A percentile compares a stretch with the other conserved stretches of the same genome.
Evolutionary conservation across 2,888 invertebrate genomes (phyloP).

Genomic region (Penaeus monodon): DNA sequence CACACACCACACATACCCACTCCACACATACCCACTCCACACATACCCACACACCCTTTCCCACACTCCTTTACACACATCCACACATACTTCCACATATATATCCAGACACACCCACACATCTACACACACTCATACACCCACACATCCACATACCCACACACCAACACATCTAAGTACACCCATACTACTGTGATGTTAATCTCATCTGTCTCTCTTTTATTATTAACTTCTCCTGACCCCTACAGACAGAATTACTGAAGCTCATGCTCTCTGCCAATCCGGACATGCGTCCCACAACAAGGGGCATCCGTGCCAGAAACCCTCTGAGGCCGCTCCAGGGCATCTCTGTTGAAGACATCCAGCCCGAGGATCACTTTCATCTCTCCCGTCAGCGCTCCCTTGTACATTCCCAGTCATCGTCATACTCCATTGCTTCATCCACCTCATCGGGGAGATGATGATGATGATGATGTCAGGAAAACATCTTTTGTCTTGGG

Average conservation of each 20-base stretch:
- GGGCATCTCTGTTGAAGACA: slow-evolving; percentile 31
- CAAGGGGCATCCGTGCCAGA: slow-evolving; percentile 55
- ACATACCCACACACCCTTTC: no score
- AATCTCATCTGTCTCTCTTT: not conserved
- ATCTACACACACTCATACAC: no score
- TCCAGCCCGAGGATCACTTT: slow-evolving; percentile 49
- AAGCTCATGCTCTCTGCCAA: slow-evolving; percentile 79
- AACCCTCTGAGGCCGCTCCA: slow-evolving; percentile 49
- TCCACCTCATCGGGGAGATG: slow-evolving; percentile 14
- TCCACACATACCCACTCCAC: no score
- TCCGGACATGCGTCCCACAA: slow-evolving; percentile 79
- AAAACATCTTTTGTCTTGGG: no score
- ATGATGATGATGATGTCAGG: no score
- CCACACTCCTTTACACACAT: no score
- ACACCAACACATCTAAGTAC: no score
- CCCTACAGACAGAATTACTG: slow-evolving; percentile 42
- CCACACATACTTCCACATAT: not conserved
- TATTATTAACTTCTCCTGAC: no score
- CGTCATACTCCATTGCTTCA: slow-evolving; percentile 3
- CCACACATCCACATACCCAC: no score
- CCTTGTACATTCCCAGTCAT: slow-evolving; percentile 17
- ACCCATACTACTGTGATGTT: not conserved
- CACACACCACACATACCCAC: not conserved
- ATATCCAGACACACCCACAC: not conserved
- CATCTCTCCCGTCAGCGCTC: slow-evolving; percentile 35